Evolutionary conservation across 2,113 vertebrate genomes (phyloP).

Genomic region (Mystacornis crossleyi): DNA sequence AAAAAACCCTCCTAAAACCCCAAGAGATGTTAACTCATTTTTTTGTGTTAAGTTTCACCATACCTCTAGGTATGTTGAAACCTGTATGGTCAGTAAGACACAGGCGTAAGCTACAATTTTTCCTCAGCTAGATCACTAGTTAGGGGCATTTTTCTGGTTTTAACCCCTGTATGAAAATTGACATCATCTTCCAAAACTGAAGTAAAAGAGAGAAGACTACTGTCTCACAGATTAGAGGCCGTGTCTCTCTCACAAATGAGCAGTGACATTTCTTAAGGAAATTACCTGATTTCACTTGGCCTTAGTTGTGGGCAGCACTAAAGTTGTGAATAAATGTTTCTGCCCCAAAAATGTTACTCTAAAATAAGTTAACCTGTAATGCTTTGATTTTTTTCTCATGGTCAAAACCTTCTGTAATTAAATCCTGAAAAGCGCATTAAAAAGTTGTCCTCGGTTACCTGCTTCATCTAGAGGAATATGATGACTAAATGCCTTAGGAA

Average conservation of each 20-base stretch:
- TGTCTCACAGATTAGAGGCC: neutral
- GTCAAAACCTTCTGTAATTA: neutral
- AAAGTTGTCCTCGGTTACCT: neutral
- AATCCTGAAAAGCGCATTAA: neutral
- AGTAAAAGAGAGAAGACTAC: neutral
- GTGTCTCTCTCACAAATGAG: neutral
- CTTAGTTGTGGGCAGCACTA: neutral
- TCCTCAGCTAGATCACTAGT: neutral
- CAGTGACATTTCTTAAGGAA: neutral
- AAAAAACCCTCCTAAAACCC: no score
- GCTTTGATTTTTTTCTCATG: neutral
- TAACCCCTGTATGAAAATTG: neutral
- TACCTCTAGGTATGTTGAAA: neutral
- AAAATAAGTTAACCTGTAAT: neutral
- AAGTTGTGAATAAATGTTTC: neutral
- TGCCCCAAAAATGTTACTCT: neutral
- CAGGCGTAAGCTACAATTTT: accelerated
- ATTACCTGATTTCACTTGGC: neutral
- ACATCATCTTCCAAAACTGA: neutral
- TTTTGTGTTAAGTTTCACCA: neutral
- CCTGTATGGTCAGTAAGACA: neutral
- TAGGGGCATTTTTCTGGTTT: neutral
- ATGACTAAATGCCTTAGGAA: neutral
- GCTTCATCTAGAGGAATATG: neutral
- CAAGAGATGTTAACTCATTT: no score